Base-by-base conservation (phyloP, 1,140 invertebrate species). In the Trichomalopsis sarcophagae region DNA sequence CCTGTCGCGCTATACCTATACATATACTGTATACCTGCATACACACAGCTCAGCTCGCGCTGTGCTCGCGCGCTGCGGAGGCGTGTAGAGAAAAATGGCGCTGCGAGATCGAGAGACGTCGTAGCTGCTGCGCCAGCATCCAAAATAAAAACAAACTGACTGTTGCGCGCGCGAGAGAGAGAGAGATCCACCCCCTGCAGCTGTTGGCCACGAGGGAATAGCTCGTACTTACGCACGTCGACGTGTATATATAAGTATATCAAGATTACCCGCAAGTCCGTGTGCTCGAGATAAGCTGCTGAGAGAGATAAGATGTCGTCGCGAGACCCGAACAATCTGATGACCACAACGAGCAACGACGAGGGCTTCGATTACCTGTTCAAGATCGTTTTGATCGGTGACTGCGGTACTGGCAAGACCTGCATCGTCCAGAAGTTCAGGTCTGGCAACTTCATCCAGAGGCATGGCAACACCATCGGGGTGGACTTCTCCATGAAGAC, bases 401-500 rank as follows among this genome's bases (percentile, higher is more conserved):
- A 97, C 88, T 97, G 96, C 93, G 96, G 96, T 7, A 96, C 97
- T 7, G 97, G 97, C 68, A 97, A 97, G 93, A 97, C 97, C 83
- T 97, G 96, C 90, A 96, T 98, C 87, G 97, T 98, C 71, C 97
- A 98, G 92, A 95, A 98, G 85, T 98, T 99, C 92, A 98, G 98
- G 92, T 97, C 97, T 82, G 98, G 98, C 85, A 98, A 97, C 86
- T 99, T 97, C 91, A 96, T 98, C 84, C 98, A 99, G 93, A 95
- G 96, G 88, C 98, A 99, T 92, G 97, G 97, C 30, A 98, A 97
- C 90, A 99, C 98, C 36, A 99, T 99, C 89, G 98, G 98, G 77
- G 98, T 99, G 40, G 98, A 99, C 94, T 99, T 99, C 93, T 98
- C 97, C 84, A 99, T 99, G 97, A 99, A 99, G 95, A 98, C 97